These are phyloP conservation scores for Hyla sarda DNA, from an alignment of 2,113 vertebrate genomes.

Conservation along the genomic window DNA sequence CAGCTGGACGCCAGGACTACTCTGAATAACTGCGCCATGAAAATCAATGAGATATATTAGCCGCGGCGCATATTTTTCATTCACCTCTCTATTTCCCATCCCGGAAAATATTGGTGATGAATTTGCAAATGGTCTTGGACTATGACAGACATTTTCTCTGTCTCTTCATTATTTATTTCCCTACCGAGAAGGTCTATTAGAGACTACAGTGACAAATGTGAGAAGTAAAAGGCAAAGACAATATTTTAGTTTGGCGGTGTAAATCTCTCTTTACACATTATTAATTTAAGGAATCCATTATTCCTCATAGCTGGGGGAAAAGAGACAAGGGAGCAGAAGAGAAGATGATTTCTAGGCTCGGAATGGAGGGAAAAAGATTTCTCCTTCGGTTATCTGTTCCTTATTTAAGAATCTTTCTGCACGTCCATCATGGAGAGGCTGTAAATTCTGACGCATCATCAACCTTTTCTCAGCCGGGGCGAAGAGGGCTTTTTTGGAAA, in stretches of 20 bases:
- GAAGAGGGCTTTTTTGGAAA: background rate
- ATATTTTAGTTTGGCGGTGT: slow-evolving; percentile 73
- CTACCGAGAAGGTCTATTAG: slow-evolving; percentile 71
- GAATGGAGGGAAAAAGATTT: slow-evolving; percentile 62
- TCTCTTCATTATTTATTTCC: slow-evolving; percentile 80
- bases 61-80: slow-evolving; percentile 67
- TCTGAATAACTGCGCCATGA: slow-evolving; percentile 69
- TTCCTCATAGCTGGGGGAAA: slow-evolving; percentile 64
- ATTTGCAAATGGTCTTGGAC: slow-evolving; percentile 78
- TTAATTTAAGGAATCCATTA: slow-evolving; percentile 81
- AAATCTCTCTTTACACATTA: slow-evolving; percentile 81
- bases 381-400: slow-evolving; percentile 22
- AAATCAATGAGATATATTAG: slow-evolving; percentile 77
- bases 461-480: too few relatives aligned
- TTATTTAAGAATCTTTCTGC: background rate
- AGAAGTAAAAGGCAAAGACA: slow-evolving; percentile 80
- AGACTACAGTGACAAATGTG: slow-evolving; percentile 81
- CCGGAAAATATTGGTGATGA: slow-evolving; percentile 75
- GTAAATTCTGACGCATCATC: background rate
- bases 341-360: slow-evolving; percentile 56
- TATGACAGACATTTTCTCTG: slow-evolving; percentile 73
- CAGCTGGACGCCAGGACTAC: slow-evolving; percentile 68
- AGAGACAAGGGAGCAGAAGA: slow-evolving; percentile 65
- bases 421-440: background rate
- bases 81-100: slow-evolving; percentile 69